phyloP scores from a whole-genome alignment of 2,113 vertebrate species.

The Limnothrissa miodon region DNA sequence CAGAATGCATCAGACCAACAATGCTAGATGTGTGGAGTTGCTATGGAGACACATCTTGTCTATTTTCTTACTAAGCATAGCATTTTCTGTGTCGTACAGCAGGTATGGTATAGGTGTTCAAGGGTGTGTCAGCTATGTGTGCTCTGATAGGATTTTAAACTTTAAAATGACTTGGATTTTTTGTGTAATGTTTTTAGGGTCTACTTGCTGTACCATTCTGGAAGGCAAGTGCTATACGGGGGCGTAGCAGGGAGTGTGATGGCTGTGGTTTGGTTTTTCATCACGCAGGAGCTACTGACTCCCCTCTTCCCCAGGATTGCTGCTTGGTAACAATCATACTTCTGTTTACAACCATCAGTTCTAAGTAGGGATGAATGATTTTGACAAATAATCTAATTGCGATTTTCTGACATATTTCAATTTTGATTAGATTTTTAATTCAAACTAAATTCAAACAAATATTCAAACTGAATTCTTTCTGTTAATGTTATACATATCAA shows the following conservation, averaged over 20 bases:
- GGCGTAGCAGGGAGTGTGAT: constrained; percentile 85
- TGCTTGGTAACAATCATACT: constrained; percentile 80
- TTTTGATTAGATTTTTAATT: no score
- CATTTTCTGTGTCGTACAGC: constrained; percentile 94
- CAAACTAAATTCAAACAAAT: no score
- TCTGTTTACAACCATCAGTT: background rate
- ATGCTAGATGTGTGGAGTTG: constrained; percentile 95
- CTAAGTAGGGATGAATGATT: no score
- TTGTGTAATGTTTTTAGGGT: constrained; percentile 73
- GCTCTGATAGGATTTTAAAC: background rate
- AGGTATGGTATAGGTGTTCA: no score
- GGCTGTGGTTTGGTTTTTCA: constrained; percentile 88
- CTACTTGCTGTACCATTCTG: constrained; percentile 96
- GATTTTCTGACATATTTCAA: no score
- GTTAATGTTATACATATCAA: no score
- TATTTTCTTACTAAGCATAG: constrained; percentile 82
- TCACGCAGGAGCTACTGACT: constrained; percentile 96
- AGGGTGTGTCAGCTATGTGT: background rate
- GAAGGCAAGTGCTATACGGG: constrained; percentile 94
- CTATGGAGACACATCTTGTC: constrained; percentile 96
- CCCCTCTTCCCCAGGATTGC: constrained; percentile 97
- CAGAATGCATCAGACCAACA: constrained; percentile 99
- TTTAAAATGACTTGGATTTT: background rate
- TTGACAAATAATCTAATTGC: no score
- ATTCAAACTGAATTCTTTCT: no score